phyloP scores from a whole-genome alignment of 2,797 vertebrate genomes.

The Heteromormyrus szaboi region DNA sequence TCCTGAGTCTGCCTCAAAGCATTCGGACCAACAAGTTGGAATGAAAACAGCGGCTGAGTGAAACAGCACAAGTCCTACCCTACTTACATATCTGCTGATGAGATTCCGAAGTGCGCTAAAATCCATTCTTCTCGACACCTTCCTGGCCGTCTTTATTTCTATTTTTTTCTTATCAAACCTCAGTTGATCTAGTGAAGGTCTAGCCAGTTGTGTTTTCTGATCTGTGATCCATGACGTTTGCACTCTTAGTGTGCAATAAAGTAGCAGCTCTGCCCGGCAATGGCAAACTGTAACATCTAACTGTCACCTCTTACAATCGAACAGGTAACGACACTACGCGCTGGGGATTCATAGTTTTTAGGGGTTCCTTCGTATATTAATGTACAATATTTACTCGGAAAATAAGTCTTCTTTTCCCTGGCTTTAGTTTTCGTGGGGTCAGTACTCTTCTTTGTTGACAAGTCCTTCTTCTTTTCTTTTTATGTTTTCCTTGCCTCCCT shows the following conservation, averaged over 20 bases:
- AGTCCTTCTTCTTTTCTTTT: conserved; percentile 23
- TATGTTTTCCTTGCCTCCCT: conserved; percentile 17
- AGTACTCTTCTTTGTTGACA: conserved; percentile 7
- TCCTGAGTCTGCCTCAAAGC: background rate
- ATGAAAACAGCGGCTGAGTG: background rate
- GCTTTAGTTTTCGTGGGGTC: conserved; percentile 5
- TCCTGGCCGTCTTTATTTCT: conserved; percentile 23
- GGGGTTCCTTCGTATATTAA: conserved; percentile 6
- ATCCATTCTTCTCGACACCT: conserved; percentile 72
- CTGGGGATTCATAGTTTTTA: conserved; percentile 30
- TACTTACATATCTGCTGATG: conserved; percentile 91
- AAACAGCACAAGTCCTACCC: background rate
- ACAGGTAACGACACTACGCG: conserved; percentile 23
- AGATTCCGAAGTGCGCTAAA: conserved; percentile 80
- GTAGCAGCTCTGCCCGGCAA: conserved; percentile 27
- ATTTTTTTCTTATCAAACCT: conserved; percentile 28
- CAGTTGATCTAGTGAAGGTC: conserved; percentile 28
- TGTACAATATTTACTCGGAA: background rate
- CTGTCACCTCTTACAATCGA: conserved; percentile 18
- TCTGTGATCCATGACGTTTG: conserved; percentile 56
- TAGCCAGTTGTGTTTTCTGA: conserved; percentile 44
- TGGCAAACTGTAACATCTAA: conserved; percentile 17
- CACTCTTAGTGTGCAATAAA: conserved; percentile 18
- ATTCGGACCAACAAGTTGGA: conserved; percentile 17
- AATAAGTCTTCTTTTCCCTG: background rate